Conservation (phyloP, 2,113 vertebrate genomes). For the Strix aluco region DNA sequence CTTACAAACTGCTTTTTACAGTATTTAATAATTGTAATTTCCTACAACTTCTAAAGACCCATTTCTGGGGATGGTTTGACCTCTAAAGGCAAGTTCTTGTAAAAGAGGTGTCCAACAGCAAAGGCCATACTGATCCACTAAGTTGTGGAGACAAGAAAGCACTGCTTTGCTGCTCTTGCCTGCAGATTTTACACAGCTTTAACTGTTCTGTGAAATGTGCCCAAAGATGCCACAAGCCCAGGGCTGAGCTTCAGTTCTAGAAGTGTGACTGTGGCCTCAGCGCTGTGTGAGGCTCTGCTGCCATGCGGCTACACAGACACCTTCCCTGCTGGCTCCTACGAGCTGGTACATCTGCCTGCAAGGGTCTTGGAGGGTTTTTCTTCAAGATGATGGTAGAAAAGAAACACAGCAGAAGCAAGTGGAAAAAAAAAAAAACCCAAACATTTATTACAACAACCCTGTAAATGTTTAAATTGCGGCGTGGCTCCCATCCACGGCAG, state of each 20-base stretch:
- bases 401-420: background rate
- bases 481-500: background rate
- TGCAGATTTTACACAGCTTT: background rate
- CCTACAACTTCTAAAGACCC: background rate
- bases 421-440: background rate
- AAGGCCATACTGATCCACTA: too few relatives aligned
- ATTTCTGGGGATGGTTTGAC: background rate
- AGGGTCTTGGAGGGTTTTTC: background rate
- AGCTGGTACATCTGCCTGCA: background rate
- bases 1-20: background rate
- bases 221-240: background rate
- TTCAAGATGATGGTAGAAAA: background rate
- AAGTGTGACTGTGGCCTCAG: accelerated
- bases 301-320: accelerated
- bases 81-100: background rate
- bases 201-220: background rate
- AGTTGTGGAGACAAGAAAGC: background rate
- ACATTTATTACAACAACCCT: accelerated
- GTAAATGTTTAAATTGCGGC: accelerated
- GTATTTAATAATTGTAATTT: background rate
- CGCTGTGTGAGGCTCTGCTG: background rate
- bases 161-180: background rate
- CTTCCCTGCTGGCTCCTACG: accelerated
- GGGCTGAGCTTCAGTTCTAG: background rate
- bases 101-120: background rate